phyloP scores from a whole-genome alignment of 2,113 vertebrate species.

The Proteles cristata region DNA sequence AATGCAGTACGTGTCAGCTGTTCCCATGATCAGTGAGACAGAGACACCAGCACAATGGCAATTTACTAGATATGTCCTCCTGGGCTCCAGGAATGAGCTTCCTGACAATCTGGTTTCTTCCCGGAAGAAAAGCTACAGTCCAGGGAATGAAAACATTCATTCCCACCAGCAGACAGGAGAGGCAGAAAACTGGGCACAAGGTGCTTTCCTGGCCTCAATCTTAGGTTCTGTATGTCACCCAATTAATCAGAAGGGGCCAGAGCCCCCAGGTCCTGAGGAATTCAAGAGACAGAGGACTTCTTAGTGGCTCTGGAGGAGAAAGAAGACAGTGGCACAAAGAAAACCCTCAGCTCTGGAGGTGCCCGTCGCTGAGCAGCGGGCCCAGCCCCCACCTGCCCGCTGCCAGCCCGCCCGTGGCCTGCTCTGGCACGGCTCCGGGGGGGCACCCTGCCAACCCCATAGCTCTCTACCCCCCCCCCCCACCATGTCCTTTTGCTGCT shows the following conservation, averaged over 20 bases:
- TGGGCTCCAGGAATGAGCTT: not conserved
- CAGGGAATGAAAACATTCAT: not conserved
- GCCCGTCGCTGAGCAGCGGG: not conserved
- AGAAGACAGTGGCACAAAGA: not conserved
- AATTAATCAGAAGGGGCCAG: accelerated
- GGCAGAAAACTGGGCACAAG: not conserved
- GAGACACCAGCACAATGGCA: not conserved
- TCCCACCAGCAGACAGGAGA: not conserved
- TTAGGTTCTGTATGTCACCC: not conserved
- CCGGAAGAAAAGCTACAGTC: not conserved
- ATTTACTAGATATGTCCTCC: not conserved
- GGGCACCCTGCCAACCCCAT: conserved; percentile 58
- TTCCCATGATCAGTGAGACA: too few relatives aligned
- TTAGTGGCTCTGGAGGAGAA: not conserved
- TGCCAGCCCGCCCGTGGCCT: conserved; percentile 16
- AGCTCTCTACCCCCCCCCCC: conserved; percentile 16
- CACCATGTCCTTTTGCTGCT: conserved; percentile 66
- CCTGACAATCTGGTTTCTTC: not conserved
- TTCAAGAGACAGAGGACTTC: not conserved
- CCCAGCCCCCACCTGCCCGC: conserved; percentile 54
- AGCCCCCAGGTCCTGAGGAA: not conserved
- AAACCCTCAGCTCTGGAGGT: not conserved
- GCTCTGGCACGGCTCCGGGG: conserved; percentile 65
- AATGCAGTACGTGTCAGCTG: accelerated
- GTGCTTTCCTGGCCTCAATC: not conserved